phyloP scores from a whole-genome alignment of 2,113 vertebrate species.

The Gallinago paraguaiae region DNA sequence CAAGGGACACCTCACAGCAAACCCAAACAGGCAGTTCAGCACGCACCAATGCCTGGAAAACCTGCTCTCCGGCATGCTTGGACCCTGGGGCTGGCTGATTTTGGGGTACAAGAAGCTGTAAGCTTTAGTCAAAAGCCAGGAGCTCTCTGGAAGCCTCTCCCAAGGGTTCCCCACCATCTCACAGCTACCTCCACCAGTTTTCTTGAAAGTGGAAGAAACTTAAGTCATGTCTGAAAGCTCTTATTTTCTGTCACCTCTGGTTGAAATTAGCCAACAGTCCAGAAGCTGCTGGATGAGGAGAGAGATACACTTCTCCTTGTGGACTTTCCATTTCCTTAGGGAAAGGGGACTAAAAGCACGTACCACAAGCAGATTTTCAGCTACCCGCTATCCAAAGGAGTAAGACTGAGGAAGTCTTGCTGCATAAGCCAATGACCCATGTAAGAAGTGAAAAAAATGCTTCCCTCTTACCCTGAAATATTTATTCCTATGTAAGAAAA shows the following conservation, averaged over 20 bases:
- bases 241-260: background rate
- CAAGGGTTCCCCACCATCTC: rapidly evolving
- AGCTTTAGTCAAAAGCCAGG: background rate
- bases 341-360: background rate
- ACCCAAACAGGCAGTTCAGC: rapidly evolving
- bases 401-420: background rate
- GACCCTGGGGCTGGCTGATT: background rate
- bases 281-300: background rate
- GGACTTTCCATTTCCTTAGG: background rate
- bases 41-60: background rate
- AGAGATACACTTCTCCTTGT: rapidly evolving
- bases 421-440: background rate
- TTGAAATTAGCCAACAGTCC: background rate
- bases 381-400: background rate
- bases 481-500: background rate
- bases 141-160: background rate
- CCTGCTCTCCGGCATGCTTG: background rate
- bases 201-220: background rate
- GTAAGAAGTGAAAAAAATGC: rapidly evolving
- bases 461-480: background rate
- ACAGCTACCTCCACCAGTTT: background rate
- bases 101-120: background rate
- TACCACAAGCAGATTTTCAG: background rate
- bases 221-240: background rate
- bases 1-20: background rate